Base-by-base conservation (phyloP, 2,113 vertebrate species). In the Catharus minimus region DNA sequence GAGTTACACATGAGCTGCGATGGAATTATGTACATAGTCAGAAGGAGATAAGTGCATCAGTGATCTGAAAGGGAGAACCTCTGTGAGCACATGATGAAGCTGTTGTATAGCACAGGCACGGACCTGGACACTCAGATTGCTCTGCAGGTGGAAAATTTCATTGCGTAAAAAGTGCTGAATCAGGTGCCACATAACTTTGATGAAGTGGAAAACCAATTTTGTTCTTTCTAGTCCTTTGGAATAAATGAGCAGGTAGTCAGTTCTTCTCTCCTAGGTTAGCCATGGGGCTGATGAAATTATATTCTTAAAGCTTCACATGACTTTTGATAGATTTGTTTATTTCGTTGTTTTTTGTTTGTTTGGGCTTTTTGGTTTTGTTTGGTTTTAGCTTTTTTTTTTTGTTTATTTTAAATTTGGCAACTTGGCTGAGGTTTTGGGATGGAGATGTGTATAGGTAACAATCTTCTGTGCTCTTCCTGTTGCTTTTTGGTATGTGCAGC, bases 141-240 rank as follows among this genome's bases (percentile, higher is more conserved):
- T n/a, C 75, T 85, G 22, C 80, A 77, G 74, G 88, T 79, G 89
- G 92, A 89, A 92, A 77, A 89, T 67, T 53, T 79, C 50, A 24
- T 47, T 0, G 0, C 13, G 44, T 95, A 74, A 93, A 69, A 91
- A 93, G 80, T 86, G 85, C 94, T 66, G 79, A 95, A 96, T 95
- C 86, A 75, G 77, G 32, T 69, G 73, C 79, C 60, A 26, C 5
- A 11, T 71, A 87, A 86, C 71, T 84, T 71, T n/a, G 73, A 73
- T 56, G 30, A 39, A 36, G 50, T 82, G 86, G 83, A 88, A 94
- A 92, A 43, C 5, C 10, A 20, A 41, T 91, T 52, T 44, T 61
- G 10, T 62, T 47, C n/a, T 74, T 47, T 17, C 28, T 24, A 67
- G 67, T 73, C 89, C 80, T 89, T 76, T 80, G 77, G 67, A 90